Base-by-base conservation (phyloP, 2,888 invertebrate species). In the Timandra comae region DNA sequence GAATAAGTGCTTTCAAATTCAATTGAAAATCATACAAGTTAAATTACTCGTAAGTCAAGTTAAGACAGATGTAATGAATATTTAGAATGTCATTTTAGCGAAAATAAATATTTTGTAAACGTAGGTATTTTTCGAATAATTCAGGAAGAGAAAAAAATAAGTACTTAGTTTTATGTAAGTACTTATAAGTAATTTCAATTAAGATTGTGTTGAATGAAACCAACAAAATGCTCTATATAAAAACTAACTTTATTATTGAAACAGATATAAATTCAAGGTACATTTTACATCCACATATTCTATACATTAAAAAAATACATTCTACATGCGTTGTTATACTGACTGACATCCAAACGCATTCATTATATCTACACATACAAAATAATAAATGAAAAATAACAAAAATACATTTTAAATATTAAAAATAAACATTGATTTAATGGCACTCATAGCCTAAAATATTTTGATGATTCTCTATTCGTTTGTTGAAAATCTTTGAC, bases 371-470 rank as follows among this genome's bases (percentile, higher is more conserved):
- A 40, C 27, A 30, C 29, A 16, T 33, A 33, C 30, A 38, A 23
- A 37, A 37, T 35, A 38, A 33, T 23, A 39, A 40, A 28, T 29
- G 23, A 35, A 38, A 46, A 44, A 49, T 45, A 52, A 49, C 42
- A 47, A 45, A 49, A 44, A 52, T 48, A 16, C 16, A 16, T 16
- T 16, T 16, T 16, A 16, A 16, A 16, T 16, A 16, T 16, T 16
- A 16, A 1, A 5, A 12, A 27, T 12, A 7, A 8, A 19, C 28
- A 23, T 33, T 12, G 8, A 29, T 28, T 29, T 11, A 76, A 84
- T 84, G 82, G 82, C 82, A 84, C 82, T 75, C 73, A 71, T 74
- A 79, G 82, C 82, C 82, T 81, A 75, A 58, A 71, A 68, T 77
- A 77, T 74, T n/a, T 62, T 58, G 56, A 55, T 50, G 46, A 42